Evolutionary conservation across 2,888 invertebrate genomes (phyloP).

Genomic region (Norana najaformis): DNA sequence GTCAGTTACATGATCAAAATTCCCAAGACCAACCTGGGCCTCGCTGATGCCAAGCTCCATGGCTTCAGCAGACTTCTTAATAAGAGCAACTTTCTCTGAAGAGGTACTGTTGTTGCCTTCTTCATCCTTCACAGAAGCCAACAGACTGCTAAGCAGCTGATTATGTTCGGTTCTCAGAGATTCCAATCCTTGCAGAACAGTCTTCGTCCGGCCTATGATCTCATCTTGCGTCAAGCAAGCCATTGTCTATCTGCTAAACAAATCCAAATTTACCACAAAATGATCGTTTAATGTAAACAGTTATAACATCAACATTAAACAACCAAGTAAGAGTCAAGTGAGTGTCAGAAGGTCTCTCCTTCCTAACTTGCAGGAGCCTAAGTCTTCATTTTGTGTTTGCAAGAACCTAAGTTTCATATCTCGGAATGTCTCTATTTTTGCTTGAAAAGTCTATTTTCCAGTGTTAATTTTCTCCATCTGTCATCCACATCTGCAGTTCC

Average conservation of each 20-base stretch:
- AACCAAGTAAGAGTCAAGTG: neutral
- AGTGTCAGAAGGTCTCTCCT: neutral
- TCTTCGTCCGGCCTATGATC: slow-evolving; percentile 92
- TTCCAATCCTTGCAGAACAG: slow-evolving; percentile 71
- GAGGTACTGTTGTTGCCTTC: slow-evolving; percentile 62
- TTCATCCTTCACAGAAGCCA: slow-evolving; percentile 60
- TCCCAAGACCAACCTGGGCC: slow-evolving; percentile 78
- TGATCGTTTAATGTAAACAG: neutral
- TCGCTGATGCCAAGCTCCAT: slow-evolving; percentile 95
- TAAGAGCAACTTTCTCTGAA: slow-evolving; percentile 80
- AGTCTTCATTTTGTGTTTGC: neutral
- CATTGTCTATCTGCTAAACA: slow-evolving; percentile 72
- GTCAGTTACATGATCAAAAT: neutral
- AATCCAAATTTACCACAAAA: neutral
- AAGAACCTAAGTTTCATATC: neutral
- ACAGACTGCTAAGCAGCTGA: slow-evolving; percentile 79
- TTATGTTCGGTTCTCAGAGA: slow-evolving; percentile 71
- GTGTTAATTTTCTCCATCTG: neutral
- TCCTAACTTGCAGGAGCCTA: neutral
- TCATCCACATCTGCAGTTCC: neutral
- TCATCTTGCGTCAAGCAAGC: slow-evolving; percentile 98
- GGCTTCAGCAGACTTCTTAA: slow-evolving; percentile 91
- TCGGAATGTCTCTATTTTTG: neutral
- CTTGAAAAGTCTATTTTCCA: neutral
- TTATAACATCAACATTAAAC: neutral